These are phyloP conservation scores for Brachionus plicatilis DNA, from an alignment of 1,140 invertebrate genomes.

Conservation along the genomic window DNA sequence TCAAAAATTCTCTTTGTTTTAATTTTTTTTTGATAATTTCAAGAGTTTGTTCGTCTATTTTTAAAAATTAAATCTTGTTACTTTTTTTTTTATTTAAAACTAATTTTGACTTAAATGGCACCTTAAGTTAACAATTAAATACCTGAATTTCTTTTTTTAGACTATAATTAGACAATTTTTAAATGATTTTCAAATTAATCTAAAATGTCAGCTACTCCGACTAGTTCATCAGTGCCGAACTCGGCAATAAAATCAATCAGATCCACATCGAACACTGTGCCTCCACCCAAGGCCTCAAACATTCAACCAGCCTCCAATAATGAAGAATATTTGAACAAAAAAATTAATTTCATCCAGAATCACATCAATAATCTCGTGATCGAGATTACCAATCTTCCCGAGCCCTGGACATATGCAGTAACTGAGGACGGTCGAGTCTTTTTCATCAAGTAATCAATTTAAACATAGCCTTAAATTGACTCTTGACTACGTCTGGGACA, in stretches of 20 bases:
- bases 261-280: neutral
- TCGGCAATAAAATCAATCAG: constrained; percentile 1
- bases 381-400: constrained; percentile 43
- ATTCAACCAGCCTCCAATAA: neutral
- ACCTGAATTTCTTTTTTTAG: neutral
- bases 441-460: constrained; percentile 49
- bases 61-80: neutral
- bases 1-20: neutral
- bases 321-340: constrained; percentile 36
- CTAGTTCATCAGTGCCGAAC: neutral
- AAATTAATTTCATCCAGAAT: constrained; percentile 34
- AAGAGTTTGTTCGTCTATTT: neutral
- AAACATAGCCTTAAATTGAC: neutral
- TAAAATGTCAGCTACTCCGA: neutral
- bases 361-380: constrained; percentile 36
- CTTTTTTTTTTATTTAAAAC: neutral
- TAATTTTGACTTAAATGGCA: neutral
- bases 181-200: neutral
- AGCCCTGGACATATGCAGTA: constrained; percentile 46
- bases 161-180: neutral
- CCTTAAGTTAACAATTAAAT: neutral
- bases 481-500: constrained; percentile 4
- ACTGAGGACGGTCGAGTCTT: constrained; percentile 51
- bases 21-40: neutral
- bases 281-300: neutral